phyloP scores from a whole-genome alignment of 2,797 vertebrate species.

The Falco novaeseelandiae region DNA sequence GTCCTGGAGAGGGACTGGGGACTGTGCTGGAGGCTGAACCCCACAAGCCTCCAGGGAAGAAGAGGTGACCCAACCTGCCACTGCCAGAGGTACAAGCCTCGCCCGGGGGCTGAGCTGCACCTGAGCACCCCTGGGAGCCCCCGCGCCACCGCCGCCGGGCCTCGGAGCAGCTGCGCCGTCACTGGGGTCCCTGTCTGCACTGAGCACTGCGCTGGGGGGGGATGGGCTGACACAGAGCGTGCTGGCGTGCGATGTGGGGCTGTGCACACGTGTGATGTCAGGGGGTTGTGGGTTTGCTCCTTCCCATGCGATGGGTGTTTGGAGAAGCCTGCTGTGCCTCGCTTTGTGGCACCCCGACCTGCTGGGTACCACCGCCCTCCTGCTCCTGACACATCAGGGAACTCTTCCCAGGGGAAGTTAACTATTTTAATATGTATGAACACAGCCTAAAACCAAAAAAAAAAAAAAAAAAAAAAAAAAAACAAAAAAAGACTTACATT shows the following conservation, averaged over 20 bases:
- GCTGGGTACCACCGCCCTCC: neutral
- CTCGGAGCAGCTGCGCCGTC: neutral
- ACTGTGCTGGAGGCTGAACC: neutral
- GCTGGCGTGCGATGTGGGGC: rapidly evolving
- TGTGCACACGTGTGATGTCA: rapidly evolving
- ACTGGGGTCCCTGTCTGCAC: rapidly evolving
- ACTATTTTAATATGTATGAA: neutral
- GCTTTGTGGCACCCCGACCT: rapidly evolving
- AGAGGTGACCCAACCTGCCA: neutral
- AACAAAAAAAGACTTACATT: neutral
- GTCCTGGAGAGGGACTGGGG: neutral
- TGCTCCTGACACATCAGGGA: neutral
- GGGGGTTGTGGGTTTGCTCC: neutral
- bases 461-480: neutral
- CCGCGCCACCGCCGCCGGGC: rapidly evolving
- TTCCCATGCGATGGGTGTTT: neutral
- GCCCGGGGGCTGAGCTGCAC: neutral
- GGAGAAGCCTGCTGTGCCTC: neutral
- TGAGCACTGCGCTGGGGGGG: rapidly evolving
- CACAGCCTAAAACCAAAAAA: neutral
- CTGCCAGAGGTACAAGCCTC: neutral
- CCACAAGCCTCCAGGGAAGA: rapidly evolving
- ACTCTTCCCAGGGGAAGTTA: neutral
- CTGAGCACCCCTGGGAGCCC: rapidly evolving
- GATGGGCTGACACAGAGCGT: rapidly evolving